Percentiles rank a stretch among this genome's conserved stretches.
phyloP scores from a whole-genome alignment of 1,140 invertebrate species.

The Sesamia nonagrioides region DNA sequence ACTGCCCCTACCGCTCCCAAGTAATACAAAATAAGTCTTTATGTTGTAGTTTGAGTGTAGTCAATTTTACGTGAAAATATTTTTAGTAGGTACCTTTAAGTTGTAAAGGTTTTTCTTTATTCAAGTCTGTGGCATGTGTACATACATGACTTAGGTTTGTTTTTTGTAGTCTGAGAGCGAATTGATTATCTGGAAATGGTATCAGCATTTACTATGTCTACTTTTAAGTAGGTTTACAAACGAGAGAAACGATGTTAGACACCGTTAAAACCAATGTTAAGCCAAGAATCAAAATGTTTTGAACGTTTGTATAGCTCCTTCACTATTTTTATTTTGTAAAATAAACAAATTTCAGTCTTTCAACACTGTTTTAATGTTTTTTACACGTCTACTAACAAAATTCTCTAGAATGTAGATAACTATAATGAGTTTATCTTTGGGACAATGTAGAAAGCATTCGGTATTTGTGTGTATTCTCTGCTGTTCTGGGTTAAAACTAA shows the following conservation, averaged over 20 bases:
- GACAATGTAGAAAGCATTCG: not conserved
- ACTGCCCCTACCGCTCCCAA: constrained; percentile 50
- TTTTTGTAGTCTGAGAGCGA: constrained; percentile 54
- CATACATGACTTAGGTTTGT: constrained; percentile 49
- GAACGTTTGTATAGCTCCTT: constrained; percentile 43
- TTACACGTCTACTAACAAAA: no score
- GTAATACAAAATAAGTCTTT: constrained; percentile 73
- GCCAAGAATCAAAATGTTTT: constrained; percentile 42
- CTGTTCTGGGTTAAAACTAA: not conserved
- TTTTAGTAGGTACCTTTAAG: constrained; percentile 81
- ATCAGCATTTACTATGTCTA: constrained; percentile 36
- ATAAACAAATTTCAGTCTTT: constrained; percentile 70
- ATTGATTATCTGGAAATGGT: constrained; percentile 40
- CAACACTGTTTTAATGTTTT: constrained; percentile 36
- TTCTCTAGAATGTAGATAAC: no score
- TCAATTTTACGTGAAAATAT: constrained; percentile 80
- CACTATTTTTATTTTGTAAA: constrained; percentile 66
- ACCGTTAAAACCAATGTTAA: constrained; percentile 26
- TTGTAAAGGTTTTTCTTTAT: constrained; percentile 71
- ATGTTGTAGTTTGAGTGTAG: constrained; percentile 74
- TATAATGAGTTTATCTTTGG: not conserved
- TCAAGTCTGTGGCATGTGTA: constrained; percentile 54
- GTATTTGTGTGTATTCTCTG: not conserved
- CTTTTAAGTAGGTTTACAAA: constrained; percentile 20
- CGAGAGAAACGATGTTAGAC: constrained; percentile 4